Evolutionary conservation across 2,797 vertebrate species (phyloP).

Genomic region (Euphonia xanthogaster): DNA sequence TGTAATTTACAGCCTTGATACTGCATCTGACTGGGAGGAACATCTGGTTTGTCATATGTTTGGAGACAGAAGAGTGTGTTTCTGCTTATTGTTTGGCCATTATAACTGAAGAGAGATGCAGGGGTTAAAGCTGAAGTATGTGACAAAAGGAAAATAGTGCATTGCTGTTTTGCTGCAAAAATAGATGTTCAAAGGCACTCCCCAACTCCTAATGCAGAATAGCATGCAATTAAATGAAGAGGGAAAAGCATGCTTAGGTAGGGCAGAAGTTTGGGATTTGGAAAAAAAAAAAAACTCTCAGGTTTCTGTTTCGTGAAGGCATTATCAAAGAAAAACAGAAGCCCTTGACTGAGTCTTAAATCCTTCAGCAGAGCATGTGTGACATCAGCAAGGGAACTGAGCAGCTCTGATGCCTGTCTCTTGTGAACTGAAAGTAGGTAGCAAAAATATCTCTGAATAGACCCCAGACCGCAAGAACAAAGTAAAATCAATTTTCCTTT

Average conservation of each 20-base stretch:
- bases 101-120: neutral
- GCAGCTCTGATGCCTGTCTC: constrained; percentile 19
- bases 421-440: neutral
- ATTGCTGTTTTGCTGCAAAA: constrained; percentile 2
- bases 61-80: neutral
- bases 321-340: constrained; percentile 1
- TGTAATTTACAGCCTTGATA: neutral
- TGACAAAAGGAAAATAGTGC: neutral
- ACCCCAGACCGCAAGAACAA: neutral
- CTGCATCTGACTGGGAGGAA: neutral
- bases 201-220: neutral
- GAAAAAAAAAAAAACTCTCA: neutral
- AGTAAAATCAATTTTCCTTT: neutral
- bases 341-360: constrained; percentile 14
- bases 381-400: constrained; percentile 35
- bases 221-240: neutral
- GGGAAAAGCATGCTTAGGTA: neutral
- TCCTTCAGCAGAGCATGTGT: neutral
- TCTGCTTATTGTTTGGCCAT: neutral
- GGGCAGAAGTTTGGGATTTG: neutral
- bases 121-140: constrained; percentile 21
- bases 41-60: constrained; percentile 36
- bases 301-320: neutral
- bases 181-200: neutral
- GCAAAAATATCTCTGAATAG: constrained; percentile 20